Evolutionary conservation across 2,113 vertebrate species (phyloP), one percentile per base, ranked within the genome.

Genomic region (Hystrix brachyura): DNA sequence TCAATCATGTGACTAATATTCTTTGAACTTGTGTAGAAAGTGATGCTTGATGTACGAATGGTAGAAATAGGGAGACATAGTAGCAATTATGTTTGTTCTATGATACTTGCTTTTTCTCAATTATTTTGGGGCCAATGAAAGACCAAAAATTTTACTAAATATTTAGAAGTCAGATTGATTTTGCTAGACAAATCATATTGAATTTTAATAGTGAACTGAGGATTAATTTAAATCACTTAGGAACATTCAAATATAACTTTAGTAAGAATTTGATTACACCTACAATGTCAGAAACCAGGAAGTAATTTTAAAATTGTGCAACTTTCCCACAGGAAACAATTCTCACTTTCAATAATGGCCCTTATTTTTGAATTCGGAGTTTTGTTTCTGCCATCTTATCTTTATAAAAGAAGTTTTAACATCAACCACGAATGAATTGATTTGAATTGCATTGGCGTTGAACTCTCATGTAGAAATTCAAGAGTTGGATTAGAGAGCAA

Each of bases 361-460:
- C 21, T 5, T 13, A 90, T 92, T 19, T 48, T 94, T 90, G 65
- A 93, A 90, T 76, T 90, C 76, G 87, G 10, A 43, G 38, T 91
- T 95, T 92, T 85, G 4, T 80, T 86, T 92, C 59, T 86, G 6
- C 48, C 43, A 87, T 90, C 57, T 12, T 34, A n/a, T 64, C 32
- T 32, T 92, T 94, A 91, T 43, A 91, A 90, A 95, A 82, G 65
- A 69, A 97, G 90, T 96, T 96, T 90, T 95, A 96, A 88, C 38
- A 92, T 96, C 95, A 95, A 34, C 90, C 76, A 89, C 97, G 94
- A 95, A 95, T 65, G 57, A 97, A 97, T 81, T 98, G 78, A 98
- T 98, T 98, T 97, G 79, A 98, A 97, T 98, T 98, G 72, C 89
- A 97, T 4, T 97, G 95, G 55, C 64, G 65, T 81, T 97, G 96